Percentiles rank a stretch among this genome's conserved stretches.
phyloP scores from a whole-genome alignment of 2,797 vertebrate species.

The Pterois miles region DNA sequence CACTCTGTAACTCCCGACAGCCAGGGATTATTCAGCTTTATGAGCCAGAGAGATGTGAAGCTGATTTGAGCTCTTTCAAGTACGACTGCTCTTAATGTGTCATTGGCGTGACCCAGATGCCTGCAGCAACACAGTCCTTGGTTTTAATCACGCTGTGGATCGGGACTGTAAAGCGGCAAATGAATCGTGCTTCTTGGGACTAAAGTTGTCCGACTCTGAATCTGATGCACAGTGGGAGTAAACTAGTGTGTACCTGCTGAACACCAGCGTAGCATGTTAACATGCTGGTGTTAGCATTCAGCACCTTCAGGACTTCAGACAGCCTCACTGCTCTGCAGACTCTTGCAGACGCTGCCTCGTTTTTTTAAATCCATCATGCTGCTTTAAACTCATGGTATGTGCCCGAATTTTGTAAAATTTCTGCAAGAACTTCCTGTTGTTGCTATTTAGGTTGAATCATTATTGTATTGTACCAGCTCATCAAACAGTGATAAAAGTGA shows the following conservation, averaged over 20 bases:
- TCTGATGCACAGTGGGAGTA: neutral
- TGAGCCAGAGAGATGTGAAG: neutral
- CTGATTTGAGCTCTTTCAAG: conserved; percentile 5
- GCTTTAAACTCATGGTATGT: neutral
- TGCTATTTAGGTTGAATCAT: neutral
- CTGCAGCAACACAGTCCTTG: neutral
- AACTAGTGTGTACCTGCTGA: neutral
- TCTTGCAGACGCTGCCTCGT: neutral
- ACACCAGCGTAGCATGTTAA: neutral
- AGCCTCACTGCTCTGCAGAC: neutral
- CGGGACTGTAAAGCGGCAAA: no score
- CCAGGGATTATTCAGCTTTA: conserved; percentile 35
- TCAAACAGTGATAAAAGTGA: neutral
- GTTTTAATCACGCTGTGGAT: neutral
- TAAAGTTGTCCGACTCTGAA: no score
- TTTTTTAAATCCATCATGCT: neutral
- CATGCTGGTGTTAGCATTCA: neutral
- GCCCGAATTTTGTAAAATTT: neutral
- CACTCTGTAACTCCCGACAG: neutral
- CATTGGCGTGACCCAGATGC: neutral
- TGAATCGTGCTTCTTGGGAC: no score
- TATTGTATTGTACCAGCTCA: neutral
- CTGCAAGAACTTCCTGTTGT: neutral
- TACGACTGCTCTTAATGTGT: neutral
- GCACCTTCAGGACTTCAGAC: neutral